A percentile compares a stretch with the other conserved stretches of the same genome.
These are phyloP conservation scores for Alauda arvensis DNA, from an alignment of 2,797 vertebrate species.

Conservation along the genomic window DNA sequence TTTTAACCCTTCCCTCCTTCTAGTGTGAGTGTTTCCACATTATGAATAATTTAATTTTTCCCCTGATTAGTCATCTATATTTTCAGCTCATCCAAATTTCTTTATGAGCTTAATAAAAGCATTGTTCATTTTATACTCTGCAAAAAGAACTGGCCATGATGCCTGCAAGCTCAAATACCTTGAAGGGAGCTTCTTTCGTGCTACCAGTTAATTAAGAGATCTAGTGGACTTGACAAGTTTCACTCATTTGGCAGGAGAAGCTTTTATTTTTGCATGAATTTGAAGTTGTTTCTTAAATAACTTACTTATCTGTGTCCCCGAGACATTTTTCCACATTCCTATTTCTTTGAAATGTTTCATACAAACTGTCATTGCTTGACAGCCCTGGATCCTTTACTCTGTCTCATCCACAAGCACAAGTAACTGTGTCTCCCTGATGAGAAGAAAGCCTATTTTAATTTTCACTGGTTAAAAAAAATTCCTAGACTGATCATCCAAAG, in stretches of 20 bases:
- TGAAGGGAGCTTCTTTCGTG: background rate
- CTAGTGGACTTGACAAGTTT: conserved; percentile 30
- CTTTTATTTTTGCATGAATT: conserved; percentile 39
- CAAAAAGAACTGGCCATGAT: background rate
- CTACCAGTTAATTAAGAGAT: conserved; percentile 35
- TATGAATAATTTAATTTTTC: conserved; percentile 1
- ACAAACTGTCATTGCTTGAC: background rate
- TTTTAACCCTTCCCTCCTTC: background rate
- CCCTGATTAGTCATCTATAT: background rate
- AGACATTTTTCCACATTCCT: conserved; percentile 6
- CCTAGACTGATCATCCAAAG: background rate
- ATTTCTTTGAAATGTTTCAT: conserved; percentile 7
- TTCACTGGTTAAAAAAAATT: background rate
- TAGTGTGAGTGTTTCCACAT: background rate
- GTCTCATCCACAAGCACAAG: background rate
- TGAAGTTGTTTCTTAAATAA: conserved; percentile 30
- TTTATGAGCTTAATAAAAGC: conserved; percentile 1
- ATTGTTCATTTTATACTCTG: conserved; percentile 17
- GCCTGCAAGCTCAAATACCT: background rate
- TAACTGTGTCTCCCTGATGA: background rate
- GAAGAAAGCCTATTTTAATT: background rate
- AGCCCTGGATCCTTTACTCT: background rate
- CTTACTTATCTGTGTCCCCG: background rate
- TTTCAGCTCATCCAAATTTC: background rate
- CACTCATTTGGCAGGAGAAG: conserved; percentile 5